phyloP scores from a whole-genome alignment of 2,888 invertebrate species.

The Rhodophaea formosa region DNA sequence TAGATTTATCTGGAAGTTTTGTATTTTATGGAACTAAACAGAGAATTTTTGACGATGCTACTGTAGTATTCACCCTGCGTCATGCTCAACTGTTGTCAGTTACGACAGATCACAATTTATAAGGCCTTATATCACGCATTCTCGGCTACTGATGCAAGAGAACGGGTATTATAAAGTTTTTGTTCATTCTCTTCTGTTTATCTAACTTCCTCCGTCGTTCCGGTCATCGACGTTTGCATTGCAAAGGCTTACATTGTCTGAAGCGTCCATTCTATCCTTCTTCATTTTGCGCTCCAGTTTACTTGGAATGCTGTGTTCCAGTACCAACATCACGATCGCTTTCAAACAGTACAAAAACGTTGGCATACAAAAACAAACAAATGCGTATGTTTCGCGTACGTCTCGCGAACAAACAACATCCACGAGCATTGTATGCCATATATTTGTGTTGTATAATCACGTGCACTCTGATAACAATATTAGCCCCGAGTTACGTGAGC shows the following conservation, averaged over 20 bases:
- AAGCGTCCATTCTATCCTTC: background rate
- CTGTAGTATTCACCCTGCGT: too few species aligned
- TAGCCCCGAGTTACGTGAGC: background rate
- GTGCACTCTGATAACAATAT: background rate
- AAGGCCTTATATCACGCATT: too few species aligned
- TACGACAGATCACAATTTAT: too few species aligned
- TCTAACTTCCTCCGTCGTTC: too few species aligned
- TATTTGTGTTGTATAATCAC: background rate
- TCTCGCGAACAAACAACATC: background rate
- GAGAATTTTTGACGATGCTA: too few species aligned
- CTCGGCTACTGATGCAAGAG: too few species aligned
- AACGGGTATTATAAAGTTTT: too few species aligned
- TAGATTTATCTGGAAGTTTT: too few species aligned
- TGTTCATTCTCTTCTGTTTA: too few species aligned
- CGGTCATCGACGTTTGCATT: too few species aligned
- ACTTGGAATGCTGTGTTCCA: slow-evolving; percentile 2
- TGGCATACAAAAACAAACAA: slow-evolving; percentile 14
- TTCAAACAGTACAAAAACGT: slow-evolving; percentile 12
- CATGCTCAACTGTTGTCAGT: too few species aligned
- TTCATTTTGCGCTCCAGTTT: slow-evolving; percentile 3
- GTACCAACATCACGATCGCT: slow-evolving; percentile 11
- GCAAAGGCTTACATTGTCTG: background rate
- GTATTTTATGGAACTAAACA: too few species aligned
- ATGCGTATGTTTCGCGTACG: slow-evolving; percentile 4
- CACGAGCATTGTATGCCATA: background rate